Evolutionary conservation across 2,113 vertebrate species (phyloP), one percentile per base, ranked within the genome.

Genomic region (Lonchura striata): DNA sequence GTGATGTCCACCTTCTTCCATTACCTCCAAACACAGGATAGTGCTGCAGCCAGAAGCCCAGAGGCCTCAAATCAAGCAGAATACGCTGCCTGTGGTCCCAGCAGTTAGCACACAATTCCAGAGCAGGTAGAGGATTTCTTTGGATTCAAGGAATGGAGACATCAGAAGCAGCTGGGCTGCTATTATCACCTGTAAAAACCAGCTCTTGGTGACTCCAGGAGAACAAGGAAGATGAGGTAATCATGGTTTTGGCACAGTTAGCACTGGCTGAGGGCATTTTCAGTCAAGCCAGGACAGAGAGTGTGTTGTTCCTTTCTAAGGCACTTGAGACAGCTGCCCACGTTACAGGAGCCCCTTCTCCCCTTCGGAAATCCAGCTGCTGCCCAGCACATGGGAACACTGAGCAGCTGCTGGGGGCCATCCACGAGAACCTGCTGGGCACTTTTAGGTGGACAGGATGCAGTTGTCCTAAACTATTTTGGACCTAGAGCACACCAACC

Each of bases 161-260:
- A 0, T 78, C 86, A 94, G 74, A 57, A 87, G 70, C 69, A 71
- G 57, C 83, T 91, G 80, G 53, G 14, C 86, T 90, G 47, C 28
- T 60, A 49, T 89, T 91, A 80, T 42, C 1, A 25, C 86, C 83
- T 68, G 27, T 64, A 57, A 84, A 86, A 94, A 37, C 1, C 60
- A 84, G 53, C 53, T 75, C 81, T 76, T 0, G 0, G 78, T 82
- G 90, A 85, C 65, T 68, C 81, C 89, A 91, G 78, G 46, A 78
- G 74, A 92, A 72, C 42, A 68, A 86, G 77, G 74, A 74, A 72
- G 86, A 84, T 0, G 13, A 93, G 37, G 57, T 79, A 94, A 95
- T 95, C 91, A 85, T 59, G 63, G 76, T 83, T 96, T 94, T 87
- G 94, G 96, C 95, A 95, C 30, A 4, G 37, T 65, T 54, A 81